A percentile compares a stretch with the other conserved stretches of the same genome.
Conservation (phyloP, 2,888 invertebrate genomes). For the Glaucopsyche alexis region DNA sequence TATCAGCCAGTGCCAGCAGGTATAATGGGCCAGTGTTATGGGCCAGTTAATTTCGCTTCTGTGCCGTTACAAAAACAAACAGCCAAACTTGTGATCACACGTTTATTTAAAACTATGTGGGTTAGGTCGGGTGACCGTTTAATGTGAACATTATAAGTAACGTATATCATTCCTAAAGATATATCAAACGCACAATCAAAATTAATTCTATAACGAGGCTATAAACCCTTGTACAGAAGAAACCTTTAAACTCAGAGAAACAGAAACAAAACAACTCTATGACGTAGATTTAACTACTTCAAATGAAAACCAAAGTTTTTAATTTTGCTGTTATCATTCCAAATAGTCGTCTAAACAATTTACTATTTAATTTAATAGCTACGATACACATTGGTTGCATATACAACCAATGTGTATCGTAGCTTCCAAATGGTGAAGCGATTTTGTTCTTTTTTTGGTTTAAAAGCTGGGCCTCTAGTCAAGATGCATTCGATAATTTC, state of each 20-base stretch:
- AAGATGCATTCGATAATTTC: no score
- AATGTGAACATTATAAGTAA: constrained; percentile 16
- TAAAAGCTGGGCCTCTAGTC: no score
- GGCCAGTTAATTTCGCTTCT: constrained; percentile 28
- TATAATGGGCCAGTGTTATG: constrained; percentile 26
- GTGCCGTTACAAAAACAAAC: constrained; percentile 21
- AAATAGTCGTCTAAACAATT: no score
- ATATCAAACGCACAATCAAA: constrained; percentile 37
- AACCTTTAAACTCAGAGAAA: constrained; percentile 40
- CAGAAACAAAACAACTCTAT: constrained; percentile 39
- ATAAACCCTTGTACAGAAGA: constrained; percentile 41
- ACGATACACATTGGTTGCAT: no score
- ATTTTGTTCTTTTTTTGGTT: no score
- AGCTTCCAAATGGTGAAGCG: no score
- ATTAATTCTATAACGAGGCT: constrained; percentile 43
- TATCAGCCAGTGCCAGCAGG: constrained; percentile 34
- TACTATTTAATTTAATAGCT: no score
- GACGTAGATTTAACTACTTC: constrained; percentile 42
- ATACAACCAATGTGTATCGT: no score
- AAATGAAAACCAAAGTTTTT: constrained; percentile 42
- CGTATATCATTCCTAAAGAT: background rate
- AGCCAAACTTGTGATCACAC: background rate
- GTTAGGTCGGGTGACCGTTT: constrained; percentile 28
- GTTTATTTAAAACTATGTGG: constrained; percentile 30
- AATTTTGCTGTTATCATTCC: constrained; percentile 30